These are phyloP conservation scores for Anguilla rostrata DNA, from an alignment of 2,113 vertebrate species.

Conservation along the genomic window DNA sequence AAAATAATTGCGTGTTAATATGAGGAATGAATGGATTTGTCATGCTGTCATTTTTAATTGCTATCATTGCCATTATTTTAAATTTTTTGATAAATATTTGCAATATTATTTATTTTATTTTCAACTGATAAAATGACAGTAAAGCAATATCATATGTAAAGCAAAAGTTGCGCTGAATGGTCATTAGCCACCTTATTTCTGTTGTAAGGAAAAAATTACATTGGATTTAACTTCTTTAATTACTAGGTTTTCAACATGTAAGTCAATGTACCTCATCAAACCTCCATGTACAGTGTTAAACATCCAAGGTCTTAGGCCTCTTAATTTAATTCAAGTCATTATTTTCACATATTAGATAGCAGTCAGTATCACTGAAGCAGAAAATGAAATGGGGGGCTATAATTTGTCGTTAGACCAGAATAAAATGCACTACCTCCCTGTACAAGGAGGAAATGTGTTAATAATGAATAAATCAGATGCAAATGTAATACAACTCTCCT, in stretches of 20 bases:
- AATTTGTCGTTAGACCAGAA: slow-evolving; percentile 4
- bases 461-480: slow-evolving; percentile 34
- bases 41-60: background rate
- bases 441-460: slow-evolving; percentile 24
- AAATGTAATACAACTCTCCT: slow-evolving; percentile 29
- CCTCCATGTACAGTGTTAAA: slow-evolving; percentile 2
- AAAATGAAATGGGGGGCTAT: slow-evolving; percentile 12
- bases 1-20: background rate
- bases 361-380: slow-evolving; percentile 18
- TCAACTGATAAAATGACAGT: background rate
- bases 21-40: background rate
- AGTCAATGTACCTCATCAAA: background rate
- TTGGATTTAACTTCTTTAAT: background rate
- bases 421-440: slow-evolving; percentile 8
- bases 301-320: background rate
- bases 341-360: background rate
- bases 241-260: background rate
- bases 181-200: background rate
- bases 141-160: background rate
- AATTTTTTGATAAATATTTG: background rate
- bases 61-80: background rate
- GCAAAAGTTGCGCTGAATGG: background rate
- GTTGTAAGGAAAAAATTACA: background rate
- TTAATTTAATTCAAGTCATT: slow-evolving; percentile 3
- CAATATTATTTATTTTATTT: background rate